phyloP scores from a whole-genome alignment of 30 jellyfish, hydroid and myxozoan species.

The Aurelia sp. region DNA sequence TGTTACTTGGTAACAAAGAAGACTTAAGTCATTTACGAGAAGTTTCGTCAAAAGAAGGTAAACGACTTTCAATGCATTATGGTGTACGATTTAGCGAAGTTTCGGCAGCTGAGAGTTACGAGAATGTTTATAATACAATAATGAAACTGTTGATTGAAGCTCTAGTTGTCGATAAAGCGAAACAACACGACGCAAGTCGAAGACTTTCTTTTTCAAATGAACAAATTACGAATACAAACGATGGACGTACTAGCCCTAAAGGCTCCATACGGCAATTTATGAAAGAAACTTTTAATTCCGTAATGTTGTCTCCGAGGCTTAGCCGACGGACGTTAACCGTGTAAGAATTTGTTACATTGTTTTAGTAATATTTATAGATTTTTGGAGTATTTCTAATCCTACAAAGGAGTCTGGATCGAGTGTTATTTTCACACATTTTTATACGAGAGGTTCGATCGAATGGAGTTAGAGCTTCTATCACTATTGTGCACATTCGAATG shows the following conservation, averaged over 20 bases:
- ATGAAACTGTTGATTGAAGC: slow-evolving; percentile 75
- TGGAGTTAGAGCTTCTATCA: too few relatives aligned
- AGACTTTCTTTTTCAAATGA: slow-evolving; percentile 60
- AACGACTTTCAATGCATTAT: slow-evolving; percentile 74
- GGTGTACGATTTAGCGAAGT: slow-evolving; percentile 81
- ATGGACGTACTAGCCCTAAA: slow-evolving; percentile 45
- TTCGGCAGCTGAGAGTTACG: slow-evolving; percentile 91
- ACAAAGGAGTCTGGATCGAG: too few relatives aligned
- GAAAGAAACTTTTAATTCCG: slow-evolving; percentile 54
- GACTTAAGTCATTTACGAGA: slow-evolving; percentile 79
- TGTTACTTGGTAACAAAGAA: slow-evolving; percentile 82
- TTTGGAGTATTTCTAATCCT: too few relatives aligned
- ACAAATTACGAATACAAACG: background rate
- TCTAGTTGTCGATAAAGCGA: slow-evolving; percentile 55
- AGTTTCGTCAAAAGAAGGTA: slow-evolving; percentile 78
- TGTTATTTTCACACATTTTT: too few relatives aligned
- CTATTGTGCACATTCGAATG: too few relatives aligned
- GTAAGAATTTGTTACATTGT: background rate
- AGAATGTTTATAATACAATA: slow-evolving; percentile 67
- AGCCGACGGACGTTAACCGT: slow-evolving; percentile 58
- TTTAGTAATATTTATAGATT: too few relatives aligned
- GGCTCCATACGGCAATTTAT: slow-evolving; percentile 40
- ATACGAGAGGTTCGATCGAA: too few relatives aligned
- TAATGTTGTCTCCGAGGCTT: slow-evolving; percentile 46
- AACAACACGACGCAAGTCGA: slow-evolving; percentile 47